Evolutionary conservation across 2,113 vertebrate species (phyloP).

Genomic region (Actenoides hombroni): DNA sequence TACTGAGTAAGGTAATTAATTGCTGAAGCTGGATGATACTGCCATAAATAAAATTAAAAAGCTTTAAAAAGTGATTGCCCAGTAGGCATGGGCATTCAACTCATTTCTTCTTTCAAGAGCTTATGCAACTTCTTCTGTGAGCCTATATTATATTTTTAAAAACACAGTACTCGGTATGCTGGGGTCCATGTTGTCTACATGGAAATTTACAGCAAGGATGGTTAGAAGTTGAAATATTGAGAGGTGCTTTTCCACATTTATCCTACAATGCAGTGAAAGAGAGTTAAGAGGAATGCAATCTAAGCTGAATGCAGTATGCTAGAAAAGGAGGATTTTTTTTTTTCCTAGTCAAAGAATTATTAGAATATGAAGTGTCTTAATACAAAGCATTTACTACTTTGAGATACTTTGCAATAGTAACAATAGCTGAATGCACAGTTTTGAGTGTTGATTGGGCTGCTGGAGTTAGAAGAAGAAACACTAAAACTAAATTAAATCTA

Average conservation of each 20-base stretch:
- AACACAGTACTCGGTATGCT: neutral
- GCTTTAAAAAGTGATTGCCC: neutral
- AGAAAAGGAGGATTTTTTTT: neutral
- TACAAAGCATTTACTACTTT: neutral
- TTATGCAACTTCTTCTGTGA: neutral
- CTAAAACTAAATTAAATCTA: neutral
- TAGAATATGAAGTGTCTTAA: neutral
- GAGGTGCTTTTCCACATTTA: neutral
- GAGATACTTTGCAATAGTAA: neutral
- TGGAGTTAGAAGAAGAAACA: neutral
- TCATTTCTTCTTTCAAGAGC: neutral
- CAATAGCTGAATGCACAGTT: neutral
- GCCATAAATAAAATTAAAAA: neutral
- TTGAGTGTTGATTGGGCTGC: neutral
- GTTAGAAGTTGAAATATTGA: rapidly evolving
- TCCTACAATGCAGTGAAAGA: neutral
- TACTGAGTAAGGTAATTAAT: neutral
- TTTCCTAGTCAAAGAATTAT: neutral
- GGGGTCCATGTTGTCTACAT: rapidly evolving
- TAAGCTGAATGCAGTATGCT: neutral
- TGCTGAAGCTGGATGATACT: neutral
- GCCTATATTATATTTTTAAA: neutral
- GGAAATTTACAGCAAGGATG: neutral
- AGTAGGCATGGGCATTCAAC: neutral
- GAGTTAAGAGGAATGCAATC: neutral